Percentiles rank a stretch among this genome's conserved stretches.
These are phyloP conservation scores for Nesospiza acunhae DNA, from an alignment of 2,113 vertebrate species.

Conservation along the genomic window DNA sequence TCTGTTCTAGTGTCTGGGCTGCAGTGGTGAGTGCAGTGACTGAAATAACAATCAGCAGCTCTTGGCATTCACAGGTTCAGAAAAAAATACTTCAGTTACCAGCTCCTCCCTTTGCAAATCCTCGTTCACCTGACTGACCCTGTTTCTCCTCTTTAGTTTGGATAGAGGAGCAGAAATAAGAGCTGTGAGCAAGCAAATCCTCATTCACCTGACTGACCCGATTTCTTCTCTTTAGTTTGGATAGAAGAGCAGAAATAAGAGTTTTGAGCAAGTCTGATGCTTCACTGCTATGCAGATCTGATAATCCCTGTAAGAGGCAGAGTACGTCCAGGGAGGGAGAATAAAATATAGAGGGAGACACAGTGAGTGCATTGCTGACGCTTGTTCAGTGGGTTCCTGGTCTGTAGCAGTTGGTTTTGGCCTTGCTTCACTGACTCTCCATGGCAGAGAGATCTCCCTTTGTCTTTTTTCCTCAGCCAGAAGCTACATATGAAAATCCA, in stretches of 20 bases:
- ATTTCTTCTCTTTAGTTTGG: not conserved
- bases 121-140: fast-evolving
- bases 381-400: not conserved
- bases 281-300: not conserved
- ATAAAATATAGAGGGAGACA: not conserved
- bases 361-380: not conserved
- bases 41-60: not conserved
- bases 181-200: not conserved
- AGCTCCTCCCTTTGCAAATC: not conserved
- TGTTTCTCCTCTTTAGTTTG: not conserved
- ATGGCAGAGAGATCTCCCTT: not conserved
- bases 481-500: not conserved
- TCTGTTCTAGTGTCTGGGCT: not conserved
- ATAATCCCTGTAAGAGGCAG: not conserved
- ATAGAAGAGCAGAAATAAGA: not conserved
- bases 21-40: not conserved
- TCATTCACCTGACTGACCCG: fast-evolving
- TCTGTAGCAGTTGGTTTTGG: not conserved
- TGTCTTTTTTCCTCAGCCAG: conserved; percentile 1
- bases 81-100: not conserved
- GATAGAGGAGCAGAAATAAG: not conserved
- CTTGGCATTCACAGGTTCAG: not conserved
- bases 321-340: not conserved
- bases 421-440: not conserved
- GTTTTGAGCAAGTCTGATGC: not conserved